These are phyloP conservation scores for Orestias chungarensis DNA, from an alignment of 2,797 vertebrate species.

Conservation along the genomic window DNA sequence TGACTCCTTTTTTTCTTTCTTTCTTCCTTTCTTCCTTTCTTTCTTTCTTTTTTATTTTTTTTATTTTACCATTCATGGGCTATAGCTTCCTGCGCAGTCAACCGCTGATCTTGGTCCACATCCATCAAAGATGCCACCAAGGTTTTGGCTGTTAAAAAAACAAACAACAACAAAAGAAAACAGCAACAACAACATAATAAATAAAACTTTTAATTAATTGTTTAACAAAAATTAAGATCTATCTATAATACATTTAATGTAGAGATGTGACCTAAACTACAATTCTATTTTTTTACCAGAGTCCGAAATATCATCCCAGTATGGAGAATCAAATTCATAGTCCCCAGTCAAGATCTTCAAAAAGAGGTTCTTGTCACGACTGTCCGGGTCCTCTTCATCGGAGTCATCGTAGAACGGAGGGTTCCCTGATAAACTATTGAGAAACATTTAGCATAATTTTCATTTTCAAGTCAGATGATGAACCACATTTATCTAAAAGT, in stretches of 20 bases:
- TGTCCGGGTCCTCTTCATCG: conserved; percentile 93
- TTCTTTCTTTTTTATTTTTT: not conserved
- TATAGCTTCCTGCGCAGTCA: conserved; percentile 95
- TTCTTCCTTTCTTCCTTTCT: not conserved
- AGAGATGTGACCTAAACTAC: not conserved
- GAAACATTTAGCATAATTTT: not conserved
- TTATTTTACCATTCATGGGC: conserved; percentile 94
- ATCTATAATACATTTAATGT: not conserved
- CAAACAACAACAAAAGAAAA: conserved; percentile 4
- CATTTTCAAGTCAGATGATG: not conserved
- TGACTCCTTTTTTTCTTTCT: not conserved
- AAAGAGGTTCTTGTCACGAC: conserved; percentile 95
- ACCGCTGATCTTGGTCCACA: conserved; percentile 94
- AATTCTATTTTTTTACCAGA: conserved; percentile 81
- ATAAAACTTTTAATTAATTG: not conserved
- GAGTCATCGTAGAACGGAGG: conserved; percentile 97
- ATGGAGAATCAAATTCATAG: conserved; percentile 96
- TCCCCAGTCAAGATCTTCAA: conserved; percentile 96
- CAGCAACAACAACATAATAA: not conserved
- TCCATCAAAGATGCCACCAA: conserved; percentile 95
- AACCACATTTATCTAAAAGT: not conserved
- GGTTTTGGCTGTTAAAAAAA: conserved; percentile 75
- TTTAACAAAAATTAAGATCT: not conserved
- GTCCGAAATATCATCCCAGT: conserved; percentile 99
- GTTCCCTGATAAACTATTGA: conserved; percentile 91